These are phyloP conservation scores for Telenomus remus DNA, from an alignment of 1,140 invertebrate genomes.

Conservation along the genomic window DNA sequence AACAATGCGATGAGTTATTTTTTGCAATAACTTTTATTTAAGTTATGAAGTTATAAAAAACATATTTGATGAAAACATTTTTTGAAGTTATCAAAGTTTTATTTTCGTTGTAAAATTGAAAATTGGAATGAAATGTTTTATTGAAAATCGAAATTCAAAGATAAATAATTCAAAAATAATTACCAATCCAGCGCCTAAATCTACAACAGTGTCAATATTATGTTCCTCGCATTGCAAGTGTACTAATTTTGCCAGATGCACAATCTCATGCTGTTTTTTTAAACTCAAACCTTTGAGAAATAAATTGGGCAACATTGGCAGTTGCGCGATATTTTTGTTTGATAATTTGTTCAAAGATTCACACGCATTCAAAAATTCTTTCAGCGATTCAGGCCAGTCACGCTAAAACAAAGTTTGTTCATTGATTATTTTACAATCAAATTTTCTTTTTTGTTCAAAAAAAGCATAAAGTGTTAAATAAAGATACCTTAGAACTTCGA, in stretches of 20 bases:
- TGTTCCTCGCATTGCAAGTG: slow-evolving; percentile 74
- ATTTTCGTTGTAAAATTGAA: too few species aligned
- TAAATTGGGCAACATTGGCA: slow-evolving; percentile 58
- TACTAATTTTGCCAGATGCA: slow-evolving; percentile 78
- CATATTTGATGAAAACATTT: too few species aligned
- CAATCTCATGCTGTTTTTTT: slow-evolving; percentile 85
- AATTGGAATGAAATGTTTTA: too few species aligned
- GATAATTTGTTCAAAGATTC: slow-evolving; percentile 61
- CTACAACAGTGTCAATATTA: slow-evolving; percentile 79
- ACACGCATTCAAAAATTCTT: slow-evolving; percentile 71
- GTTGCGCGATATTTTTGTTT: slow-evolving; percentile 9
- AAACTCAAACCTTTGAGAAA: slow-evolving; percentile 72
- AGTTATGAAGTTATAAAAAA: too few species aligned
- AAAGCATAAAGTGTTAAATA: neutral
- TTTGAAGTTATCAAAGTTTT: too few species aligned
- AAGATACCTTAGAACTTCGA: slow-evolving; percentile 58
- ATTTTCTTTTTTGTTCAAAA: slow-evolving; percentile 6
- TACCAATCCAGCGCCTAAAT: slow-evolving; percentile 85
- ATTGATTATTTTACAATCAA: slow-evolving; percentile 17
- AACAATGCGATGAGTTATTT: too few species aligned
- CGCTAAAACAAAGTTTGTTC: slow-evolving; percentile 60
- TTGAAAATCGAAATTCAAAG: too few species aligned
- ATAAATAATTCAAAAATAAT: neutral
- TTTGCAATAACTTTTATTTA: too few species aligned
- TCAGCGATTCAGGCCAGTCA: slow-evolving; percentile 68